phyloP scores from a whole-genome alignment of 2,113 vertebrate species.

The Psettodes erumei region DNA sequence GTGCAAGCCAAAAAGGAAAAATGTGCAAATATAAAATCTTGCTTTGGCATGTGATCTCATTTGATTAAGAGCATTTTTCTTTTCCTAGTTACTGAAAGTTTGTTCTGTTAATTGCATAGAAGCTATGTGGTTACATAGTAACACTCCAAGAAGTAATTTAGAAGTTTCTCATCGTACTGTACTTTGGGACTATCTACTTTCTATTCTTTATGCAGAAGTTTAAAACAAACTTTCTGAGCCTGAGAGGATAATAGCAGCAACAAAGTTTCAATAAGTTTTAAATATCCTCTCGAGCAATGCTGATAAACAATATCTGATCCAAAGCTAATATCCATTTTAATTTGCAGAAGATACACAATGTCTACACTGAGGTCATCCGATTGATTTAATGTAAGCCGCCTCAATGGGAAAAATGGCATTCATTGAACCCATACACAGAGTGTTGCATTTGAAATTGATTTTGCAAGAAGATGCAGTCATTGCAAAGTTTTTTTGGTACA shows the following conservation, averaged over 20 bases:
- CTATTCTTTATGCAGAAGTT: constrained; percentile 9
- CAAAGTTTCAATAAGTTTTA: constrained; percentile 31
- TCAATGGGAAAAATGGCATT: constrained; percentile 52
- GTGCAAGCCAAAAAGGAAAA: neutral
- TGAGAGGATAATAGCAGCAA: neutral
- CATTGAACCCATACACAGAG: constrained; percentile 44
- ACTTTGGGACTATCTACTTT: neutral
- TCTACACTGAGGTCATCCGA: constrained; percentile 63
- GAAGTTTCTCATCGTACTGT: constrained; percentile 6
- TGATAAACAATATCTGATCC: constrained; percentile 66
- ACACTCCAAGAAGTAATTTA: neutral
- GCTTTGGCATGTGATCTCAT: neutral
- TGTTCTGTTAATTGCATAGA: neutral
- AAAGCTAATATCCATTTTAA: constrained; percentile 69
- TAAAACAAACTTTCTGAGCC: constrained; percentile 27
- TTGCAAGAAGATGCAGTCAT: constrained; percentile 22
- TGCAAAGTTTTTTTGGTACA: constrained; percentile 22
- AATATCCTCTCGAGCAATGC: constrained; percentile 45
- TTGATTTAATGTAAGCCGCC: constrained; percentile 64
- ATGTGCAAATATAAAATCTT: neutral
- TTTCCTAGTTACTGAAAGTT: neutral
- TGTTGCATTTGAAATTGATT: constrained; percentile 65
- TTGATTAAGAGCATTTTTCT: neutral
- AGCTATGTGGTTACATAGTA: neutral
- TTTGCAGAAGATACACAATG: constrained; percentile 60